Base-by-base conservation (phyloP, 1,140 invertebrate species). In the Mamestra configurata region DNA sequence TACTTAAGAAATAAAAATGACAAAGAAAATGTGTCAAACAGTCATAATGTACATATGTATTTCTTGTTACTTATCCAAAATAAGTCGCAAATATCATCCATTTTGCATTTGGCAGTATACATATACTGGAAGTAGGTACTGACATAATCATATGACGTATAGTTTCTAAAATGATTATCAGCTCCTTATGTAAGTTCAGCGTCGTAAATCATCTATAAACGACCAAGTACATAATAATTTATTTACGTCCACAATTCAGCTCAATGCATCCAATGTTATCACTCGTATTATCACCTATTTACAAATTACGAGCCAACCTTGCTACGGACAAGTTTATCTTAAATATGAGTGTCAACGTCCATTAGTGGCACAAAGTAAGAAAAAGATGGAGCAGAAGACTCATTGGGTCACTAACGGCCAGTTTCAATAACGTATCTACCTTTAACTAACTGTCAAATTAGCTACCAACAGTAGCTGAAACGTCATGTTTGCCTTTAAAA, bases 311-410 rank as follows among this genome's bases (percentile, higher is more conserved):
- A 49, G 22, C 11, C 40, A 70, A 70, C 66, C 66, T 70, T 70
- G 61, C 10, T 2, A 4, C 27, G 35, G 64, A 46, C 24, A 20
- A 71, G 68, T 71, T 71, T 71, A 71, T 71, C 46, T 71, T 71
- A 71, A 71, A 71, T 71, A 71, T 70, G 46, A 53, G 68, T 71
- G 68, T 51, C 68, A 71, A 71, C 46, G 46, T 51, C 20, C 68
- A 71, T 71, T 70, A 49, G 22, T 70, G 31, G 5, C 40, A 27
- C 40, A 24, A 1, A 24, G 6, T 70, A 46, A 43, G 2, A 27
- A n/a, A 46, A 46, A 70, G 22, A 24, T 20, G 5, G 11, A 24
- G 7, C 66, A 70, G 66, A 49, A 70, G 64, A 68, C 13, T 46
- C 40, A 70, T 3, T 24, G 24, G 1, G 1, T 15, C n/a, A n/a